Conservation (phyloP, 2,797 vertebrate species). For the Takifugu rubripes region DNA sequence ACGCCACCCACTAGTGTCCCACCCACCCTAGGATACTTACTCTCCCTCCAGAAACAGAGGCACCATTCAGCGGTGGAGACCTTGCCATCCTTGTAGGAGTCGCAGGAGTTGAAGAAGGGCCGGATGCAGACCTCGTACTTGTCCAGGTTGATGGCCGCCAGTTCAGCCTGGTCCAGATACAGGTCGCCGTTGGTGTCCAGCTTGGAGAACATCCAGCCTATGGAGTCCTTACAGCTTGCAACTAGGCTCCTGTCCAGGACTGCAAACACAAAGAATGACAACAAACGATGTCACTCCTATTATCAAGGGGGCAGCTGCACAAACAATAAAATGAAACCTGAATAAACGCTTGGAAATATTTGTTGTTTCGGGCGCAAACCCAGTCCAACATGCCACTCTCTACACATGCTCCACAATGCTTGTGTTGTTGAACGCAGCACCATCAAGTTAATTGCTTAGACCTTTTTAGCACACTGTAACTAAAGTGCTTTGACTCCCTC, state of each 20-base stretch:
- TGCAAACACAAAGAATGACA: slow-evolving; percentile 59
- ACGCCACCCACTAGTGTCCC: neutral
- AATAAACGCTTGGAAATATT: slow-evolving; percentile 13
- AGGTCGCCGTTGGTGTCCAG: slow-evolving; percentile 92
- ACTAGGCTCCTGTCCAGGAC: slow-evolving; percentile 90
- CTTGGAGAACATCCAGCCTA: slow-evolving; percentile 98
- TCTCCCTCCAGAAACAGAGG: slow-evolving; percentile 99
- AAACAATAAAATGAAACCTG: slow-evolving; percentile 30
- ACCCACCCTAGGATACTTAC: slow-evolving; percentile 74
- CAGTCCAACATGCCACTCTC: neutral
- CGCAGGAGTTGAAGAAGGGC: slow-evolving; percentile 98
- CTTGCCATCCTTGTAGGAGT: slow-evolving; percentile 90
- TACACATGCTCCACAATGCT: no score
- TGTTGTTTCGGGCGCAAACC: slow-evolving; percentile 13
- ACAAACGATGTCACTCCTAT: slow-evolving; percentile 29
- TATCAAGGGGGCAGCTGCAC: slow-evolving; percentile 41
- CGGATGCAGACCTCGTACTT: slow-evolving; percentile 97
- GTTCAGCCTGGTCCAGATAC: slow-evolving; percentile 89
- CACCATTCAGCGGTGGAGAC: slow-evolving; percentile 97
- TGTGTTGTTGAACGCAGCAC: neutral
- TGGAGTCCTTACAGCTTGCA: slow-evolving; percentile 96
- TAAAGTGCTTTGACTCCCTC: slow-evolving; percentile 4
- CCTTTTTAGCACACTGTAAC: slow-evolving; percentile 11
- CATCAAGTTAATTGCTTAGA: slow-evolving; percentile 1
- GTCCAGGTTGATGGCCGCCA: slow-evolving; percentile 95